Evolutionary conservation across 2,797 vertebrate genomes (phyloP).

Genomic region (Neomorphus geoffroyi): DNA sequence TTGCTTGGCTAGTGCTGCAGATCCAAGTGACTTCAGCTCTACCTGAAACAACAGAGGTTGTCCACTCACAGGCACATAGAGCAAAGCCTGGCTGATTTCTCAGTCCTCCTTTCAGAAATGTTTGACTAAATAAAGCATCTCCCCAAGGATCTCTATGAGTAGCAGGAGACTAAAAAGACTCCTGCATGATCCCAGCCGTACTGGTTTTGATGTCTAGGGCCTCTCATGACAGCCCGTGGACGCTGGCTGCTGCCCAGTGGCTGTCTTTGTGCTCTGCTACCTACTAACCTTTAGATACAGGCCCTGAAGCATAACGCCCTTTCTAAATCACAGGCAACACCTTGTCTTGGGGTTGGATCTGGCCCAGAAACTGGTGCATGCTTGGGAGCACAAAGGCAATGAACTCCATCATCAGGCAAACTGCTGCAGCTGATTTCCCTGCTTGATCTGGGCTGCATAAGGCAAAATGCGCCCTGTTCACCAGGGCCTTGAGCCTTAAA

Average conservation of each 20-base stretch:
- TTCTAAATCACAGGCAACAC: slow-evolving; percentile 38
- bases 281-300: not conserved
- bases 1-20: fast-evolving
- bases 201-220: not conserved
- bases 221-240: not conserved
- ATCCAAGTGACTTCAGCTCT: not conserved
- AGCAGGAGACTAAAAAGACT: not conserved
- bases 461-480: not conserved
- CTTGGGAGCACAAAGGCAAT: slow-evolving; percentile 18
- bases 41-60: fast-evolving
- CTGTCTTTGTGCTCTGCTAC: not conserved
- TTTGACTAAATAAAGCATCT: slow-evolving; percentile 19
- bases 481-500: not conserved
- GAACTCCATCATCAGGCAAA: not conserved
- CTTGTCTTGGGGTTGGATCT: slow-evolving; percentile 32
- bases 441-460: not conserved
- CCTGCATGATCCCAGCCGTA: not conserved
- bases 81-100: not conserved
- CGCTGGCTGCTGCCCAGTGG: not conserved
- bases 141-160: not conserved
- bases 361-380: slow-evolving; percentile 21
- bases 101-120: not conserved
- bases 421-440: not conserved
- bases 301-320: slow-evolving; percentile 18
- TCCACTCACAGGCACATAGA: not conserved